Evolutionary conservation across 2,113 vertebrate species (phyloP).

Genomic region (human (Homo sapiens)): DNA sequence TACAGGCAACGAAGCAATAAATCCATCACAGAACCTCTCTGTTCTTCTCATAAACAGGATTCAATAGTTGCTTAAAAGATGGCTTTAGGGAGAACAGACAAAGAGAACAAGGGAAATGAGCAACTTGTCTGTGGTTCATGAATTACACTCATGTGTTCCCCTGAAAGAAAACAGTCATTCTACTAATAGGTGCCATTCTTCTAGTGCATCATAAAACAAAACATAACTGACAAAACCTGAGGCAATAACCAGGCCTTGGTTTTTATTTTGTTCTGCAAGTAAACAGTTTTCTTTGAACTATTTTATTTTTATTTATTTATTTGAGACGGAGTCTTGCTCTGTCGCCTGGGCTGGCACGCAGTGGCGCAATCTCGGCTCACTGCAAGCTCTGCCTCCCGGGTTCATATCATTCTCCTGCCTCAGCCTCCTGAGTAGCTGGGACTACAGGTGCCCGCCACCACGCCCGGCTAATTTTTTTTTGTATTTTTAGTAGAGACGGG

Average conservation of each 20-base stretch:
- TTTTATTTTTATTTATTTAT: conserved; percentile 31
- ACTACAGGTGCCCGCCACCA: too few species aligned
- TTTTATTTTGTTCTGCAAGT: conserved; percentile 72
- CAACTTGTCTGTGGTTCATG: conserved; percentile 70
- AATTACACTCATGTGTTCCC: conserved; percentile 71
- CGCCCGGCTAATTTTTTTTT: too few species aligned
- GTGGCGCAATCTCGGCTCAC: too few species aligned
- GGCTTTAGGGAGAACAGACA: conserved; percentile 68
- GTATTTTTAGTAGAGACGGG: too few species aligned
- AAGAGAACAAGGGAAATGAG: conserved; percentile 73
- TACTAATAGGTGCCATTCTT: conserved; percentile 77
- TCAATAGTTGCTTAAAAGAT: conserved; percentile 62
- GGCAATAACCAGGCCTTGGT: conserved; percentile 67
- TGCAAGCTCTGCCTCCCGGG: too few species aligned
- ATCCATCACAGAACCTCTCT: conserved; percentile 56
- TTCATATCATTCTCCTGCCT: too few species aligned
- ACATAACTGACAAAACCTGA: conserved; percentile 74
- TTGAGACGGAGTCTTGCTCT: too few species aligned
- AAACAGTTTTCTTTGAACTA: conserved; percentile 77
- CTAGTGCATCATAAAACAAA: conserved; percentile 64
- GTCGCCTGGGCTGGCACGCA: too few species aligned
- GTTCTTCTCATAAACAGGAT: conserved; percentile 70
- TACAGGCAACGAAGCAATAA: conserved; percentile 55
- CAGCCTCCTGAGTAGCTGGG: too few species aligned
- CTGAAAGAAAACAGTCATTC: conserved; percentile 69